Evolutionary conservation across 2,797 vertebrate genomes (phyloP).

Genomic region (Cryptoprocta ferox): DNA sequence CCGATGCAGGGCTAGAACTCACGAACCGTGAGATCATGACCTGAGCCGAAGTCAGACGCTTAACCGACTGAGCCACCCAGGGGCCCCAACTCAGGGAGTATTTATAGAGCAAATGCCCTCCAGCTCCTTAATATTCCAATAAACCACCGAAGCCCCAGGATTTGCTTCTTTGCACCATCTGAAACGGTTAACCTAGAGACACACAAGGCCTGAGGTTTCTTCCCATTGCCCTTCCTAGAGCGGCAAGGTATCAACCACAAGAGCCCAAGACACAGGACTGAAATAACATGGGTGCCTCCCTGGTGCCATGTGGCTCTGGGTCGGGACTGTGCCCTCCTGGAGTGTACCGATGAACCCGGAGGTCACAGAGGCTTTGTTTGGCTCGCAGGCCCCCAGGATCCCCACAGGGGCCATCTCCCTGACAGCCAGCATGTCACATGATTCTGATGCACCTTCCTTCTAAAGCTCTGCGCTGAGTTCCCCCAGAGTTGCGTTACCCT

Average conservation of each 20-base stretch:
- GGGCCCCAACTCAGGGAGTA: background rate
- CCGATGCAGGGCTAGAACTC: too few species aligned
- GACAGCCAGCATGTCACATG: background rate
- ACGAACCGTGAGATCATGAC: too few species aligned
- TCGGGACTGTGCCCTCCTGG: background rate
- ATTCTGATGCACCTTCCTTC: constrained; percentile 18
- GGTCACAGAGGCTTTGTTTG: constrained; percentile 2
- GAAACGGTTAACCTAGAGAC: constrained; percentile 18
- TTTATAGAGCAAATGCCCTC: background rate
- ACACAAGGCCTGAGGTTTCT: background rate
- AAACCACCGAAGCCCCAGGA: background rate
- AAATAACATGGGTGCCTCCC: background rate
- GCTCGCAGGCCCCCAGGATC: background rate
- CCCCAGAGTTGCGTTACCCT: constrained; percentile 11
- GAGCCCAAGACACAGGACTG: background rate
- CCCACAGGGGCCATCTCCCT: background rate
- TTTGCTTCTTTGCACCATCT: background rate
- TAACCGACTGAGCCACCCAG: too few species aligned
- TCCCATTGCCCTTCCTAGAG: background rate
- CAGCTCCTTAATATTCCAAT: background rate
- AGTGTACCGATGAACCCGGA: background rate
- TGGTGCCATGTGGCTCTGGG: background rate
- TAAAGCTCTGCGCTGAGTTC: constrained; percentile 5
- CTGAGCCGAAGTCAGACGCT: too few species aligned
- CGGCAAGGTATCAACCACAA: background rate